Evolutionary conservation across 2,113 vertebrate species (phyloP).

Genomic region (Lophochroa leadbeateri): DNA sequence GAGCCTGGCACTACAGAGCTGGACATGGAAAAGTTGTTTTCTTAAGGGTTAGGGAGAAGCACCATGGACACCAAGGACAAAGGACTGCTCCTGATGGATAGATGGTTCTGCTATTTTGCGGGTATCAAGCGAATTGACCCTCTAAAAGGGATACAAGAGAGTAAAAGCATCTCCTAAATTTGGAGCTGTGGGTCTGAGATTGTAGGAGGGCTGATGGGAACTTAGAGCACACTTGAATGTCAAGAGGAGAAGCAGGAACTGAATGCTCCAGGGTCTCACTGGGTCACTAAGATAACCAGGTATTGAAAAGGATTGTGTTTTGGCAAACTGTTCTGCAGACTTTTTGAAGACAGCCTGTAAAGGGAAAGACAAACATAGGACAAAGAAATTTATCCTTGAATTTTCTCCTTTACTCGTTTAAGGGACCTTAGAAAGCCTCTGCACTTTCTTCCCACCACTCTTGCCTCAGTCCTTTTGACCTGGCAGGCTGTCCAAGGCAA

Average conservation of each 20-base stretch:
- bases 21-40: background rate
- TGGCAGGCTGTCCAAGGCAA: background rate
- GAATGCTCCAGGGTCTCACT: background rate
- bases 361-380: background rate
- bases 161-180: background rate
- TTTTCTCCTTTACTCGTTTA: background rate
- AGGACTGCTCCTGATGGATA: background rate
- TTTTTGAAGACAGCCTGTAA: background rate
- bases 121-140: background rate
- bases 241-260: background rate
- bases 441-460: background rate
- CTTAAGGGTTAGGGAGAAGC: background rate
- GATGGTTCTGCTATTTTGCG: background rate
- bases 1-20: background rate
- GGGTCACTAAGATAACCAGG: background rate
- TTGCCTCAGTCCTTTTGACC: background rate
- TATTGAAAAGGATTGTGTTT: background rate
- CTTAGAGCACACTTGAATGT: background rate
- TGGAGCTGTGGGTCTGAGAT: background rate
- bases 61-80: background rate
- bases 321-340: background rate
- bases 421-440: background rate
- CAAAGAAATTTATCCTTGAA: background rate
- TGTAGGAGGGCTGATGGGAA: rapidly evolving
- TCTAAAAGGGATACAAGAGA: background rate